phyloP scores from a whole-genome alignment of 2,797 vertebrate genomes.

The Tenualosa ilisha region DNA sequence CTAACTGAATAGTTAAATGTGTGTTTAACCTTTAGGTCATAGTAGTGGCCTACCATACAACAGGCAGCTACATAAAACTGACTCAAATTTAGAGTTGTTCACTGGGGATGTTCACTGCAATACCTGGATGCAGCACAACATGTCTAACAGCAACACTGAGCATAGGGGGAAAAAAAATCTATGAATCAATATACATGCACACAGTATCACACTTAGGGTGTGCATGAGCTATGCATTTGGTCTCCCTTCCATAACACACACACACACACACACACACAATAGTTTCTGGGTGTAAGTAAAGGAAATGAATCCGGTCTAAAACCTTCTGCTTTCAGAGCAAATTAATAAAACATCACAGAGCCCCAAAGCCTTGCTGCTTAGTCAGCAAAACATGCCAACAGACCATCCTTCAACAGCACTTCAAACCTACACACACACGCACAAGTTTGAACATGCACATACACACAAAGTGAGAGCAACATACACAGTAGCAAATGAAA shows the following conservation, averaged over 20 bases:
- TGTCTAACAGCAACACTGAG: neutral
- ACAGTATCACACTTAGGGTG: neutral
- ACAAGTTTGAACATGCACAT: conserved; percentile 27
- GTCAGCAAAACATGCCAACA: conserved; percentile 41
- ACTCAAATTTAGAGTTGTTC: no score
- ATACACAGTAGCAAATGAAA: neutral
- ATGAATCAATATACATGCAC: neutral
- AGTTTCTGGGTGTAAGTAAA: neutral
- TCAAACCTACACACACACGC: conserved; percentile 29
- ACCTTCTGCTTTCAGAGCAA: conserved; percentile 29
- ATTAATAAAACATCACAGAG: conserved; percentile 53
- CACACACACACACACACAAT: neutral
- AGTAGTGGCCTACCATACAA: neutral
- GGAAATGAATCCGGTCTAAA: neutral
- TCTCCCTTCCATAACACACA: neutral
- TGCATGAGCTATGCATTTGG: no score
- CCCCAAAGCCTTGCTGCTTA: conserved; percentile 36
- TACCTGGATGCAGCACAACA: no score
- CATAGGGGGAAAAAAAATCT: neutral
- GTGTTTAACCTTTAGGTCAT: neutral
- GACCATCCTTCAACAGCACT: conserved; percentile 29
- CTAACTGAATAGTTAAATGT: neutral
- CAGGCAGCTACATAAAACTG: no score
- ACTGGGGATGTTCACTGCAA: no score
- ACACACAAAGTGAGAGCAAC: neutral